phyloP scores from a whole-genome alignment of 2,888 invertebrate species.

The Drosophila nigricruria region DNA sequence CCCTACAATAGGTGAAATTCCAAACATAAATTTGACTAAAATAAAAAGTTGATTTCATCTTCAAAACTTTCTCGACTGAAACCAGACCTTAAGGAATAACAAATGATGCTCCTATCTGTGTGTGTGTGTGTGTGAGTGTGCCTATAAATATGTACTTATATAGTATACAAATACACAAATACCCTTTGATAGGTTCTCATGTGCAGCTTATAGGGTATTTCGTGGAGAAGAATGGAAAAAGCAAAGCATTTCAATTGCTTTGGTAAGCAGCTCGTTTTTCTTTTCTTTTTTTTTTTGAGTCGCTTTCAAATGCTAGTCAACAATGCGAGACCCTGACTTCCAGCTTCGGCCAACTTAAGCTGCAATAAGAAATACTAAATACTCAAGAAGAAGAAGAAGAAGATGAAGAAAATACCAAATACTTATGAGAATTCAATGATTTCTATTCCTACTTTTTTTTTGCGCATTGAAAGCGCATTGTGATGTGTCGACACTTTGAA shows the following conservation, averaged over 20 bases:
- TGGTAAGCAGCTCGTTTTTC: background rate
- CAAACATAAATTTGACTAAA: background rate
- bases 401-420: conserved; percentile 22
- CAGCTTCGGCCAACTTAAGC: conserved; percentile 42
- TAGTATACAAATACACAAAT: background rate
- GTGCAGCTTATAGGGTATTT: conserved; percentile 10
- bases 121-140: background rate
- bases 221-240: background rate
- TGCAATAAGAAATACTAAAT: conserved; percentile 45
- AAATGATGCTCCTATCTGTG: background rate
- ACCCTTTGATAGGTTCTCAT: background rate
- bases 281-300: background rate
- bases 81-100: background rate
- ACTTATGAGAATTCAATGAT: conserved; percentile 31
- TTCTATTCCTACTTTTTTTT: too few species aligned
- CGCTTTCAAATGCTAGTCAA: background rate
- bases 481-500: conserved; percentile 42
- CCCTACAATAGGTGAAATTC: background rate
- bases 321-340: conserved; percentile 19
- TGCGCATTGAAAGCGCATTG: conserved; percentile 49
- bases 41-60: background rate
- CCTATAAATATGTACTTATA: background rate
- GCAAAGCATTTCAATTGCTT: conserved; percentile 17
- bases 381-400: background rate
- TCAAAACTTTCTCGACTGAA: background rate